A percentile compares a stretch with the other conserved stretches of the same genome.
These are phyloP conservation scores for Anas bernieri DNA, from an alignment of 2,797 vertebrate species.

Conservation along the genomic window DNA sequence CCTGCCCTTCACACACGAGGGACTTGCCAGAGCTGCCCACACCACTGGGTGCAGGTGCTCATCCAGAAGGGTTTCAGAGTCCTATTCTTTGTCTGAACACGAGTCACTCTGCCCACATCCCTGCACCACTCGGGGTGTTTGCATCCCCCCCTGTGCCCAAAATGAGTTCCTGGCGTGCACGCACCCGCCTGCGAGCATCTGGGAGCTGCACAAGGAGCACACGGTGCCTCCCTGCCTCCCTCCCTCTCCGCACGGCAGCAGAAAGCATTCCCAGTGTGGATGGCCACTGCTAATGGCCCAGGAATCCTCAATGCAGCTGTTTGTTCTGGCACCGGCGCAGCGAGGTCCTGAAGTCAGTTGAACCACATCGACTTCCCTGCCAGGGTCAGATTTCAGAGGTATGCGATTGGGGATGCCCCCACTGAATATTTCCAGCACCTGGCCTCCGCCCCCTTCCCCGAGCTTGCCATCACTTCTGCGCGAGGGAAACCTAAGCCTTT, in stretches of 20 bases:
- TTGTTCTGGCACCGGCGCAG: conserved; percentile 47
- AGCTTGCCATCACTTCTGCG: neutral
- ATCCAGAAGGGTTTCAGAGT: neutral
- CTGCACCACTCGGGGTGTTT: neutral
- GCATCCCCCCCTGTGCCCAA: neutral
- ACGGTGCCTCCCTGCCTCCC: neutral
- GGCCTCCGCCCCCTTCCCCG: neutral
- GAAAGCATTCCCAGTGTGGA: conserved; percentile 32
- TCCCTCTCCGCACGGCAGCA: neutral
- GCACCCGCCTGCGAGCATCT: rapidly evolving
- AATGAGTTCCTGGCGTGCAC: rapidly evolving
- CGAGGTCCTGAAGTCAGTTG: conserved; percentile 12
- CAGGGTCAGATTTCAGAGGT: conserved; percentile 37
- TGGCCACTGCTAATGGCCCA: conserved; percentile 11
- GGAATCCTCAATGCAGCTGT: conserved; percentile 34
- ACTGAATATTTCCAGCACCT: conserved; percentile 34
- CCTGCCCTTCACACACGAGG: neutral
- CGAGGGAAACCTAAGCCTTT: neutral
- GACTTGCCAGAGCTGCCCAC: neutral
- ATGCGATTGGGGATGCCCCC: conserved; percentile 12
- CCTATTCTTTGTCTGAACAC: neutral
- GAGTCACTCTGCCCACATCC: neutral
- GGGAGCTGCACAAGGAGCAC: neutral
- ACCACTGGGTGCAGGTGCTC: rapidly evolving
- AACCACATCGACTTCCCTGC: conserved; percentile 42